phyloP scores from a whole-genome alignment of 2,113 vertebrate genomes.

The Lamprologus sp. region DNA sequence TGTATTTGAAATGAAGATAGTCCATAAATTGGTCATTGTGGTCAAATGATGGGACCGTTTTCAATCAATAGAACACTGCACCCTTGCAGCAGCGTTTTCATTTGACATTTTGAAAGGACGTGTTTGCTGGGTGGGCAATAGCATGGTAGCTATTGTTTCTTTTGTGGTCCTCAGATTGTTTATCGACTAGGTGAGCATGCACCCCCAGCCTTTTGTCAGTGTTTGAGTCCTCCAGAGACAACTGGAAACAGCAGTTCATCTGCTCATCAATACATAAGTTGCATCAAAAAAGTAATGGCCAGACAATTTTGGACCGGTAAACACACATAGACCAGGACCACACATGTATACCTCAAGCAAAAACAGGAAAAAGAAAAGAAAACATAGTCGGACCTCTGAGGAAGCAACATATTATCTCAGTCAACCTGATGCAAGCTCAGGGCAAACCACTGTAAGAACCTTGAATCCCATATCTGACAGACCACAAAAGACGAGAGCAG shows the following conservation, averaged over 20 bases:
- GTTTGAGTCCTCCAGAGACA: slow-evolving; percentile 29
- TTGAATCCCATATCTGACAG: background rate
- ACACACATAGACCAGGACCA: background rate
- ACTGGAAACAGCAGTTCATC: slow-evolving; percentile 14
- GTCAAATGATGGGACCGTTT: slow-evolving; percentile 59
- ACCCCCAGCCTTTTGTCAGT: slow-evolving; percentile 12
- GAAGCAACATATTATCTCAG: background rate
- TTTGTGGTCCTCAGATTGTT: slow-evolving; percentile 66
- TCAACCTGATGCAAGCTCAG: slow-evolving; percentile 36
- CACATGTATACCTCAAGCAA: background rate
- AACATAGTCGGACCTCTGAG: background rate
- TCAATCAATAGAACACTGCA: slow-evolving; percentile 55
- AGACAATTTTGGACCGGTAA: slow-evolving; percentile 1
- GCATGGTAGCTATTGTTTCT: slow-evolving; percentile 55
- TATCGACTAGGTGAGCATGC: slow-evolving; percentile 52
- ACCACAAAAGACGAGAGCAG: background rate
- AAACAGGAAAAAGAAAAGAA: background rate
- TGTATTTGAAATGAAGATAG: slow-evolving; percentile 21
- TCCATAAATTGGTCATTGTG: slow-evolving; percentile 35
- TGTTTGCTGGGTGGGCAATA: slow-evolving; percentile 49
- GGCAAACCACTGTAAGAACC: slow-evolving; percentile 10
- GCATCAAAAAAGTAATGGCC: slow-evolving; percentile 9
- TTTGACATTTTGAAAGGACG: slow-evolving; percentile 62
- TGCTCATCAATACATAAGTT: slow-evolving; percentile 24
- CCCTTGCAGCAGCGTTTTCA: slow-evolving; percentile 42